Percentiles rank a stretch among this genome's conserved stretches.
phyloP scores from a whole-genome alignment of 1,140 invertebrate genomes.

The Heliconius melpomene region DNA sequence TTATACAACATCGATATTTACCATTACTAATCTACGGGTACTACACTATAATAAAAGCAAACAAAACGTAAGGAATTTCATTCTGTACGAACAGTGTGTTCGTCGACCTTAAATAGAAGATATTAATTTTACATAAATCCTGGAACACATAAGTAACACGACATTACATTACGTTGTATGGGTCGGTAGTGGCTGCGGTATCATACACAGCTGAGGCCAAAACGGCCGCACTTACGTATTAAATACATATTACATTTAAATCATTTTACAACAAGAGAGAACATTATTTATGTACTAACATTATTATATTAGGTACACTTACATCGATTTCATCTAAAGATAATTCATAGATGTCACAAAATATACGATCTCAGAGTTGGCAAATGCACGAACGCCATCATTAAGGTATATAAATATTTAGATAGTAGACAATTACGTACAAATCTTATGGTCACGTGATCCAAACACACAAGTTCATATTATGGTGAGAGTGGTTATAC shows the following conservation, averaged over 20 bases:
- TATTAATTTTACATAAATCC: conserved; percentile 14
- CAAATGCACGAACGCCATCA: neutral
- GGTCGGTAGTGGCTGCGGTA: neutral
- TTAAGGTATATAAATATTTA: neutral
- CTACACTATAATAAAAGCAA: conserved; percentile 28
- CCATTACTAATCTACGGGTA: conserved; percentile 24
- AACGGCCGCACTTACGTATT: neutral
- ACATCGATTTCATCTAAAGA: neutral
- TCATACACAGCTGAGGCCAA: neutral
- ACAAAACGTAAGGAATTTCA: conserved; percentile 21
- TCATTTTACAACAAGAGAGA: conserved; percentile 12
- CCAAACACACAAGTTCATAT: neutral
- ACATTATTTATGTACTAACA: conserved; percentile 14
- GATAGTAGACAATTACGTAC: neutral
- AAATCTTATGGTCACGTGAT: neutral
- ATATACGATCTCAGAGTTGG: neutral
- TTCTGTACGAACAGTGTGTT: conserved; percentile 13
- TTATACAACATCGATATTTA: conserved; percentile 39
- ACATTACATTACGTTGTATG: conserved; percentile 3
- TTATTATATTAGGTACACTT: conserved; percentile 1
- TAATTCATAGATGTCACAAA: neutral
- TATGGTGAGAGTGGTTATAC: neutral
- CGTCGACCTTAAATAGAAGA: neutral
- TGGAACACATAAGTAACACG: conserved; percentile 14
- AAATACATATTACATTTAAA: conserved; percentile 5